A percentile compares a stretch with the other conserved stretches of the same genome.
These are phyloP conservation scores for Phania funesta DNA, from an alignment of 2,888 invertebrate genomes.

Conservation along the genomic window DNA sequence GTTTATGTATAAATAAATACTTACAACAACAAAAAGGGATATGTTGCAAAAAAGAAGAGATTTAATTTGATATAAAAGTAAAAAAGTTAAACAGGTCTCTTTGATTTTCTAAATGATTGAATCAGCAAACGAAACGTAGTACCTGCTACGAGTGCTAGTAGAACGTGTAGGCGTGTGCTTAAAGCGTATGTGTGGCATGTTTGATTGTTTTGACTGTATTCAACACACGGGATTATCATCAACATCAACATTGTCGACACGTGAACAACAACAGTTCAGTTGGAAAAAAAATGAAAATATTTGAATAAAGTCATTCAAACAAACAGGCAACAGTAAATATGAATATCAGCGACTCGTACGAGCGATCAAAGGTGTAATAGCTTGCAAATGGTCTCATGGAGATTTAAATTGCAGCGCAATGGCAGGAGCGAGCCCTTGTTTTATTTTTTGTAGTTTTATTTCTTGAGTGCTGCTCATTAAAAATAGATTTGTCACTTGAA, in stretches of 20 bases:
- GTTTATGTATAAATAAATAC: slow-evolving; percentile 61
- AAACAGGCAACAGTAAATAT: slow-evolving; percentile 18
- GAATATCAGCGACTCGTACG: slow-evolving; percentile 53
- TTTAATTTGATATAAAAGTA: slow-evolving; percentile 33
- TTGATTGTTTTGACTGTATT: slow-evolving; percentile 60
- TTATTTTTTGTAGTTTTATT: not conserved
- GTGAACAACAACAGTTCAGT: slow-evolving; percentile 51
- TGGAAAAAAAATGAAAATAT: slow-evolving; percentile 30
- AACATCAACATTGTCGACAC: slow-evolving; percentile 58
- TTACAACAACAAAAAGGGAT: slow-evolving; percentile 41
- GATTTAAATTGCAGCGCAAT: slow-evolving; percentile 10
- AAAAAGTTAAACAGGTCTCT: slow-evolving; percentile 63
- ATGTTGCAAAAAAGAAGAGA: slow-evolving; percentile 28
- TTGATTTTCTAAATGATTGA: slow-evolving; percentile 62
- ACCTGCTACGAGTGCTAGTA: not conserved
- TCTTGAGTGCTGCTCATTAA: not conserved
- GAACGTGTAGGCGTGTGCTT: slow-evolving; percentile 29
- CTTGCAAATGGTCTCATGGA: slow-evolving; percentile 60
- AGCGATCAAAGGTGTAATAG: slow-evolving; percentile 65
- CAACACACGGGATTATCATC: slow-evolving; percentile 54
- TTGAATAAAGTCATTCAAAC: slow-evolving; percentile 33
- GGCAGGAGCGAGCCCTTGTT: not conserved
- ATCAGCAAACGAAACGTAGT: not conserved
- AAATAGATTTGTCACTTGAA: not conserved
- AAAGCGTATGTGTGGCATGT: slow-evolving; percentile 58